Base-by-base conservation (phyloP, 1,140 invertebrate genomes). In the Zaprionus vittiger region DNA sequence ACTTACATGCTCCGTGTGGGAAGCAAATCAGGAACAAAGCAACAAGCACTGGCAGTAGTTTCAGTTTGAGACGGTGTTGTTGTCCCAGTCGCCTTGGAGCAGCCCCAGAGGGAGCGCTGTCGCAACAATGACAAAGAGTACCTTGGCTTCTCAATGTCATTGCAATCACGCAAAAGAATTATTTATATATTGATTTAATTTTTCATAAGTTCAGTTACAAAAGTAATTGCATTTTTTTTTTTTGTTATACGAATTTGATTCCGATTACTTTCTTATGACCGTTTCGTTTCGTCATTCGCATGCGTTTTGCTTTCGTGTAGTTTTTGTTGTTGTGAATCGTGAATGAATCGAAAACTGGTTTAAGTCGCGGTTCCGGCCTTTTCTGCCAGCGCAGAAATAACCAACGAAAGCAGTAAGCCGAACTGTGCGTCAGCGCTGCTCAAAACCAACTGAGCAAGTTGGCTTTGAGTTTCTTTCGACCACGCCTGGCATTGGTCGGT, bases 251-350 rank as follows among this genome's bases (percentile, higher is more conserved):
- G 52, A 44, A 17, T 65, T 71, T 64, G 28, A 52, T 57, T 24
- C 44, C 26, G 55, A 26, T 57, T 54, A 12, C 38, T 78, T 62
- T 70, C 66, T 80, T 89, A 89, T 83, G 84, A 85, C 79, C 78
- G 81, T 87, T 87, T 86, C 83, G 80, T 83, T 87, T 86, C 83
- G 80, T 83, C 83, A 86, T 81, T 81, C 60, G 85, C 72, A 84
- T 84, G 67, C 69, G 78, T 83, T 80, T 71, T 63, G 47, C 57
- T 72, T 71, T 73, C 41, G 41, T 47, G 76, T 61, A 57, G 65
- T 80, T 56, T 83, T 83, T 61, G 77, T 70, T 52, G 60, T 70
- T 66, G 73, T 71, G 41, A 56, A 75, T 75, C 41, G 68, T 66
- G n/a, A n/a, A n/a, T n/a, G n/a, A n/a, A n/a, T n/a, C 55, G 38